Evolutionary conservation across 2,888 invertebrate genomes (phyloP), one percentile per base, ranked within the genome.

Genomic region (Thecocarcelia acutangulata): DNA sequence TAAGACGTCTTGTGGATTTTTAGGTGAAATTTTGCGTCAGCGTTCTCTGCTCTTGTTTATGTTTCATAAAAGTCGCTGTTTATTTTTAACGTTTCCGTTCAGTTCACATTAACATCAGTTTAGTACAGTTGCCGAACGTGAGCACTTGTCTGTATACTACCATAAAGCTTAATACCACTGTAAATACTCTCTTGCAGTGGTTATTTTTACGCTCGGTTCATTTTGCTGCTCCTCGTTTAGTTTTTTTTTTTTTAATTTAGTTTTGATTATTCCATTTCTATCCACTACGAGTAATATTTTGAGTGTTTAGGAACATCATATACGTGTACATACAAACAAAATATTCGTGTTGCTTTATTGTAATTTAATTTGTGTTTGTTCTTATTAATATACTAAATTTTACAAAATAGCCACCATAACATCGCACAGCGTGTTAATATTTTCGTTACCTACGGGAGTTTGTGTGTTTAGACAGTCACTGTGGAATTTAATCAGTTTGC

Each of bases 81-180:
- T 48, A 48, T 12, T 69, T 56, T 40, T 37, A 68, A 54, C 74
- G 44, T 44, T 59, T 75, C 48, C 21, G 72, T 66, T 68, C 52
- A 68, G 66, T 33, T 21, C 37, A 46, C 63, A 46, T 17, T 59
- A 56, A 44, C 56, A 64, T 80, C 15, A 76, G 58, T 84, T 84
- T 83, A 84, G 84, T 84, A 84, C 84, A 84, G 84, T 84, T 80
- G 79, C 80, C 81, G 64, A 64, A 42, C 48, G 59, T 68, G 75
- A 75, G 82, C 52, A 68, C 56, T 76, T 73, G 58, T 52, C 24
- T 63, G 21, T 70, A 21, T 56, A 56, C 17, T 72, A 54, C 70
- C 52, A 33, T 33, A 33, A 33, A 33, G 17, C 1, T 59, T 46
- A 46, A n/a, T 59, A 21, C 15, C 15, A 1, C 33, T 33, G 33